phyloP scores from a whole-genome alignment of 2,888 invertebrate species.

The Pantelozetes paolii region DNA sequence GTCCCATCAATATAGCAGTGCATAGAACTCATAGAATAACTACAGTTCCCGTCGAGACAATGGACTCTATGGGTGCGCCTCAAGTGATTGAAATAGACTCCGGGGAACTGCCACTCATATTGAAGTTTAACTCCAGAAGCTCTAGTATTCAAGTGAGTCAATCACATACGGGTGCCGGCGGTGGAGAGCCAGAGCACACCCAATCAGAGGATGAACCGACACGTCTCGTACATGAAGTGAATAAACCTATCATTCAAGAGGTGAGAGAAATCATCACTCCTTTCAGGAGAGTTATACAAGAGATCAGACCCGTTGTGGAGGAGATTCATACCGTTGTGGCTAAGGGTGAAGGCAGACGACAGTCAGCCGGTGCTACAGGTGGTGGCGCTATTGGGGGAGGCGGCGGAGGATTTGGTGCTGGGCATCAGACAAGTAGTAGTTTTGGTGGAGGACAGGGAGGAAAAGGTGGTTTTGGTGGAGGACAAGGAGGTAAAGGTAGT shows the following conservation, averaged over 20 bases:
- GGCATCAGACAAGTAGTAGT: neutral
- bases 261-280: constrained; percentile 5
- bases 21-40: neutral
- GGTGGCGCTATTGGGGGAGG: neutral
- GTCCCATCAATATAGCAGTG: constrained; percentile 26
- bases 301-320: neutral
- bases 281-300: neutral
- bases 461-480: neutral
- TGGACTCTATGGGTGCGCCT: neutral
- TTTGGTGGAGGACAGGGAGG: neutral
- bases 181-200: constrained; percentile 1
- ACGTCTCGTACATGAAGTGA: neutral
- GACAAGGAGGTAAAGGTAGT: neutral
- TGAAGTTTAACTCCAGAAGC: neutral
- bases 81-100: constrained; percentile 14
- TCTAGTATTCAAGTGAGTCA: neutral
- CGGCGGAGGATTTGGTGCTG: neutral
- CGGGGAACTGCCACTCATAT: neutral
- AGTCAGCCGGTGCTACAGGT: neutral
- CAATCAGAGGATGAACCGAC: neutral
- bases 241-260: constrained; percentile 18
- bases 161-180: neutral
- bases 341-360: neutral
- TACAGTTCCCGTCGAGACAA: neutral
- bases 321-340: neutral